phyloP scores from a whole-genome alignment of 2,888 invertebrate genomes.

The Hypomecis punctinalis region DNA sequence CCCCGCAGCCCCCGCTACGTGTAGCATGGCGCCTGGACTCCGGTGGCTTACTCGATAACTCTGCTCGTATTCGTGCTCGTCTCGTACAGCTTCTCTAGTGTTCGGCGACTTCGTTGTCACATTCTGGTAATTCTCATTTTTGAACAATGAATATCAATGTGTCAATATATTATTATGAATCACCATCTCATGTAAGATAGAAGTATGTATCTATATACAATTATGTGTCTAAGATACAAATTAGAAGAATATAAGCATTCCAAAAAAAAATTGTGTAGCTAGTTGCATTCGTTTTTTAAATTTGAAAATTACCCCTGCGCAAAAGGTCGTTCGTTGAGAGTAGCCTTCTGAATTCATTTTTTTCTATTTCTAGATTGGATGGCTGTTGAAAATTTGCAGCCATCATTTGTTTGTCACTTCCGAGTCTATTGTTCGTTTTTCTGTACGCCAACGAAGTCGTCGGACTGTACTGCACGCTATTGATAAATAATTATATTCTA shows the following conservation, averaged over 20 bases:
- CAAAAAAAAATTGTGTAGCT: too few species aligned
- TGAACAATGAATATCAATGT: too few species aligned
- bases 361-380: not conserved
- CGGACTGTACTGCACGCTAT: conserved; percentile 4
- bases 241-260: too few species aligned
- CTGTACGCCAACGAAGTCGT: conserved; percentile 14
- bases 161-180: too few species aligned
- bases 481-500: not conserved
- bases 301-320: too few species aligned
- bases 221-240: too few species aligned
- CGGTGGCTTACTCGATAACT: conserved; percentile 12
- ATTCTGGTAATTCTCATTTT: not conserved
- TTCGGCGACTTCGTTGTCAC: conserved; percentile 22
- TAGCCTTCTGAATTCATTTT: not conserved
- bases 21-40: conserved; percentile 17
- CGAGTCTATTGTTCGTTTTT: not conserved
- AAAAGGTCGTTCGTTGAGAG: conserved; percentile 8
- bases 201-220: too few species aligned
- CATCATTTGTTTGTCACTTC: not conserved
- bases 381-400: not conserved
- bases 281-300: too few species aligned
- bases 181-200: too few species aligned
- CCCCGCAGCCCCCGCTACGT: not conserved
- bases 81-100: conserved; percentile 7
- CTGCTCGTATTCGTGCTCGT: conserved; percentile 11